These are phyloP conservation scores for Chionomys nivalis DNA, from an alignment of 2,113 vertebrate species.

Conservation along the genomic window DNA sequence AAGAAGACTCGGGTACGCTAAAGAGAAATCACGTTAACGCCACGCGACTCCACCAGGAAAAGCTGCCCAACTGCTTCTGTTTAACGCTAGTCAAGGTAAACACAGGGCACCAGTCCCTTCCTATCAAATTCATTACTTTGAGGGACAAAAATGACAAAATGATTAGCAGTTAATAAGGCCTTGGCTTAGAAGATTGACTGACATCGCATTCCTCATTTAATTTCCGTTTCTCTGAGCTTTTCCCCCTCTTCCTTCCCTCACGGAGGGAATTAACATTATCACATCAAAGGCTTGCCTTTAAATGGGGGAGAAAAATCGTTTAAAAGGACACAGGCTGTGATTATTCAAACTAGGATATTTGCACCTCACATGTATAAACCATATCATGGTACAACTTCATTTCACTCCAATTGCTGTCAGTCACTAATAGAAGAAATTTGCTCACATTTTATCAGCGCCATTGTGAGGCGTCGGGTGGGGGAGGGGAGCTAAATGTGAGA, in stretches of 20 bases:
- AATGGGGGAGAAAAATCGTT: slow-evolving; percentile 96
- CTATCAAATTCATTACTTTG: slow-evolving; percentile 91
- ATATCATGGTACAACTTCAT: slow-evolving; percentile 96
- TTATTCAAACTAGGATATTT: slow-evolving; percentile 98
- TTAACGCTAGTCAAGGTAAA: slow-evolving; percentile 91
- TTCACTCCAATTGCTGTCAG: slow-evolving; percentile 96
- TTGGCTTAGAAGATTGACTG: slow-evolving; percentile 94
- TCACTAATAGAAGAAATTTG: slow-evolving; percentile 96
- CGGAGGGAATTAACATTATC: slow-evolving; percentile 96
- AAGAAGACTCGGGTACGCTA: slow-evolving; percentile 82
- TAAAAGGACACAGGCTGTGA: slow-evolving; percentile 97
- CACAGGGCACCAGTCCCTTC: slow-evolving; percentile 86
- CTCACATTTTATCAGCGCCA: slow-evolving; percentile 93
- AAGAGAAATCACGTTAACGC: slow-evolving; percentile 86
- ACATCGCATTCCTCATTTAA: slow-evolving; percentile 96
- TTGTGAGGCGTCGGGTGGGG: slow-evolving; percentile 89
- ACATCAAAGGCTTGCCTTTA: slow-evolving; percentile 96
- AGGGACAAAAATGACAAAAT: slow-evolving; percentile 93
- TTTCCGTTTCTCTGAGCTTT: slow-evolving; percentile 93
- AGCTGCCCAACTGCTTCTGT: slow-evolving; percentile 90
- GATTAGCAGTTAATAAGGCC: slow-evolving; percentile 97
- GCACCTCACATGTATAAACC: slow-evolving; percentile 91
- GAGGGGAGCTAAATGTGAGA: slow-evolving; percentile 89
- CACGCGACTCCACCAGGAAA: slow-evolving; percentile 83
- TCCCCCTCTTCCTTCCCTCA: slow-evolving; percentile 85